A percentile compares a stretch with the other conserved stretches of the same genome.
Evolutionary conservation across 2,888 invertebrate species (phyloP).

Genomic region (Patella caerulea): DNA sequence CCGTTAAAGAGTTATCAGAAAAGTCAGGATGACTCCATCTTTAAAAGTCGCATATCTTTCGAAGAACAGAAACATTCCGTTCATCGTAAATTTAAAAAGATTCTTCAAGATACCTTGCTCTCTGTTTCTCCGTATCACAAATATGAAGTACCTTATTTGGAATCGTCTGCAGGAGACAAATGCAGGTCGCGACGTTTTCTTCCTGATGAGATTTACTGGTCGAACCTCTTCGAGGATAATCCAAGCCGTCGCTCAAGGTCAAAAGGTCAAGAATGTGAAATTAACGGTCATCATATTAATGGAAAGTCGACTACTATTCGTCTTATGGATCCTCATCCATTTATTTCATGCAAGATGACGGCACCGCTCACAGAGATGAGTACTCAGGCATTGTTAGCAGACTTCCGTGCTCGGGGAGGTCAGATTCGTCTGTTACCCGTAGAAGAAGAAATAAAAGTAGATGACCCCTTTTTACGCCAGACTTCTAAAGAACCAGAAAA

Average conservation of each 20-base stretch:
- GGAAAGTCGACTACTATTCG: slow-evolving; percentile 43
- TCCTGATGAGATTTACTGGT: slow-evolving; percentile 82
- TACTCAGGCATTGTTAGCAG: slow-evolving; percentile 80
- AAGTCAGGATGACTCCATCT: slow-evolving; percentile 71
- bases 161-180: slow-evolving; percentile 85
- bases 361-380: slow-evolving; percentile 76
- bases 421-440: slow-evolving; percentile 61
- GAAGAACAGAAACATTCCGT: slow-evolving; percentile 42
- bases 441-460: no score
- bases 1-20: slow-evolving; percentile 79
- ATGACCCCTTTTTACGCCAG: no score
- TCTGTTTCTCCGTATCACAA: slow-evolving; percentile 90
- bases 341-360: slow-evolving; percentile 81
- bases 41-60: slow-evolving; percentile 45
- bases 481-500: no score
- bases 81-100: slow-evolving; percentile 80
- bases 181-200: slow-evolving; percentile 83
- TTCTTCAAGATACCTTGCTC: slow-evolving; percentile 81
- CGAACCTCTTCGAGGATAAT: slow-evolving; percentile 67
- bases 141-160: slow-evolving; percentile 88
- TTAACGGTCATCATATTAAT: slow-evolving; percentile 13
- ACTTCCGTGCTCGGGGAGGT: slow-evolving; percentile 90
- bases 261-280: slow-evolving; percentile 23
- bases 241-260: slow-evolving; percentile 28
- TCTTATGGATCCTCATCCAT: slow-evolving; percentile 76